phyloP scores from a whole-genome alignment of 2,797 vertebrate species.

The Urocyon cinereoargenteus region DNA sequence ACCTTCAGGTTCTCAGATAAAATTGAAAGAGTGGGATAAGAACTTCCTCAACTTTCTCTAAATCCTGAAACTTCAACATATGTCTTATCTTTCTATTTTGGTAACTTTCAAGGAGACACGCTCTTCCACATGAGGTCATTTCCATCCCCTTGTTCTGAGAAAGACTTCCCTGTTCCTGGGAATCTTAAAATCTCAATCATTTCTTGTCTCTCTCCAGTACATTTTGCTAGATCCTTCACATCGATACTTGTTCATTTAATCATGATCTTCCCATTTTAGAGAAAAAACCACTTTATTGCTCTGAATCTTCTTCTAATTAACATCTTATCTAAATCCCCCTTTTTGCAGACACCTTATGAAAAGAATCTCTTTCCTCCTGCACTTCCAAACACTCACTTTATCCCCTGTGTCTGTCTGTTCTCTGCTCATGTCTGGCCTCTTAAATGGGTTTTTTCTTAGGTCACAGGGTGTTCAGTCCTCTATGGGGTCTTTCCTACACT shows the following conservation, averaged over 20 bases:
- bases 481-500: background rate
- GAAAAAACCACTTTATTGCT: background rate
- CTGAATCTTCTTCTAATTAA: background rate
- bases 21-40: background rate
- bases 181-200: background rate
- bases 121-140: background rate
- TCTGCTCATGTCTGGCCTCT: background rate
- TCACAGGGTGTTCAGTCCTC: rapidly evolving
- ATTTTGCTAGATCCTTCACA: background rate
- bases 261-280: background rate
- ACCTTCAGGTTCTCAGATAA: background rate
- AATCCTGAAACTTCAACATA: too few relatives aligned
- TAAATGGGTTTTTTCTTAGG: rapidly evolving
- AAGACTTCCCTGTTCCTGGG: background rate
- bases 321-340: background rate
- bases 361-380: background rate
- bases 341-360: background rate
- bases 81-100: background rate
- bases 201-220: background rate
- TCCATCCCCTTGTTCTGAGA: background rate
- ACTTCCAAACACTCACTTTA: rapidly evolving
- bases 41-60: background rate
- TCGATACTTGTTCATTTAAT: background rate
- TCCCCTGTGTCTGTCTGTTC: background rate
- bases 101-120: background rate